Evolutionary conservation across 2,888 invertebrate genomes (phyloP).

Genomic region (Drosophila emarginata): DNA sequence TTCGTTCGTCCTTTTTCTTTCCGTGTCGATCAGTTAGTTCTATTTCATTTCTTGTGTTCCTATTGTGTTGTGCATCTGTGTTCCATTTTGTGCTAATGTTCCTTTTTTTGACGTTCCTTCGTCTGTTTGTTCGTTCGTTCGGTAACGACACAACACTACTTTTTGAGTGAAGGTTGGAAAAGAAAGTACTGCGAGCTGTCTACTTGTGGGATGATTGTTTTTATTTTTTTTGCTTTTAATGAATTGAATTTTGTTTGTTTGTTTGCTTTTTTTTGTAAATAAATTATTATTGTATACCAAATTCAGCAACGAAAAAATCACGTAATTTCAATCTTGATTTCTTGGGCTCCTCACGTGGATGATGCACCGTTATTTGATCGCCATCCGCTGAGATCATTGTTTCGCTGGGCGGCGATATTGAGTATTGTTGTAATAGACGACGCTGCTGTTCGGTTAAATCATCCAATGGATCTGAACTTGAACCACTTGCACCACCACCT

Average conservation of each 20-base stretch:
- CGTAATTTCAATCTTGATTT: constrained; percentile 91
- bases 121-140: background rate
- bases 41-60: background rate
- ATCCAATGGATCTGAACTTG: constrained; percentile 57
- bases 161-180: background rate
- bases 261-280: background rate
- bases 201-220: background rate
- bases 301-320: constrained; percentile 93
- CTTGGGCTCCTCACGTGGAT: constrained; percentile 89
- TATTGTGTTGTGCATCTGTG: background rate
- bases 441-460: constrained; percentile 80
- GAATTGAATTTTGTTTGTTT: constrained; percentile 14
- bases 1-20: no score
- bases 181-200: background rate
- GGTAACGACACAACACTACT: background rate
- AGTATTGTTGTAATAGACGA: constrained; percentile 76
- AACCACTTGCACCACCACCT: constrained; percentile 5
- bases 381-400: constrained; percentile 81
- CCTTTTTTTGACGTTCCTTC: background rate
- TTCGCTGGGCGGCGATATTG: constrained; percentile 78
- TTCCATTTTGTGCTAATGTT: no score
- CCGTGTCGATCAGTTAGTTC: no score
- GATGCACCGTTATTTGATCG: constrained; percentile 84
- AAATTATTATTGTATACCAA: constrained; percentile 84
- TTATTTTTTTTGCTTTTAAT: constrained; percentile 10